phyloP scores from a whole-genome alignment of 2,888 invertebrate genomes.

The Lepas anatifera region DNA sequence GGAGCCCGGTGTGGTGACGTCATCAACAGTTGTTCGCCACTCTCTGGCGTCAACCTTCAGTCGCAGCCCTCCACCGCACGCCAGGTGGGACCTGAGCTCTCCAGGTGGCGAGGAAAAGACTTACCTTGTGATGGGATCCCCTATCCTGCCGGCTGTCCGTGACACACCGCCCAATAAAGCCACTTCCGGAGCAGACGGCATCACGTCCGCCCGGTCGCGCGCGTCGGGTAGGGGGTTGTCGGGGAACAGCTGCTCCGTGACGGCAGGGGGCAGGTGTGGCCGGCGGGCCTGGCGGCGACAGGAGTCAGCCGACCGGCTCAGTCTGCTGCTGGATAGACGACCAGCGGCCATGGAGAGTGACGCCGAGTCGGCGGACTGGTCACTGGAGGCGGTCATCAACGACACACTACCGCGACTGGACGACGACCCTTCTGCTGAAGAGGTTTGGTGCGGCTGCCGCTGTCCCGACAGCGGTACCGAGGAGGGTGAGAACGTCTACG shows the following conservation, averaged over 20 bases:
- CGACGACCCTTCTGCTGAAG: no score
- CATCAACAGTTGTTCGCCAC: no score
- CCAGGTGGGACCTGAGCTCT: not conserved
- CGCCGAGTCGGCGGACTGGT: constrained; percentile 22
- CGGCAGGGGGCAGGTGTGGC: not conserved
- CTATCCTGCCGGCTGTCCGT: not conserved
- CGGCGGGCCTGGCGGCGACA: not conserved
- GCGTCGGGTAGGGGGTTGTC: no score
- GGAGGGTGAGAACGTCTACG: not conserved
- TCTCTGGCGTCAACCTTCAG: no score
- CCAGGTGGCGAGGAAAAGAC: not conserved
- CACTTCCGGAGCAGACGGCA: not conserved
- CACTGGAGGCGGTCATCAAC: constrained; percentile 23
- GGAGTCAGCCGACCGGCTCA: not conserved
- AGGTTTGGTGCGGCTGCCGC: no score
- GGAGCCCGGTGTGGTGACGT: not conserved
- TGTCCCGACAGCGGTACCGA: no score
- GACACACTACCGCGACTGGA: constrained; percentile 15
- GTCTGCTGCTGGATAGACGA: not conserved
- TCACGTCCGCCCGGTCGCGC: no score
- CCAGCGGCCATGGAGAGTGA: not conserved
- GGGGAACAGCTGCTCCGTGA: no score
- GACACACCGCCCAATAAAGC: not conserved
- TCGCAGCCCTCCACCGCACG: no score
- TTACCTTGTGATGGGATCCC: not conserved